These are phyloP conservation scores for Brienomyrus brachyistius DNA, from an alignment of 2,113 vertebrate species.

Conservation along the genomic window DNA sequence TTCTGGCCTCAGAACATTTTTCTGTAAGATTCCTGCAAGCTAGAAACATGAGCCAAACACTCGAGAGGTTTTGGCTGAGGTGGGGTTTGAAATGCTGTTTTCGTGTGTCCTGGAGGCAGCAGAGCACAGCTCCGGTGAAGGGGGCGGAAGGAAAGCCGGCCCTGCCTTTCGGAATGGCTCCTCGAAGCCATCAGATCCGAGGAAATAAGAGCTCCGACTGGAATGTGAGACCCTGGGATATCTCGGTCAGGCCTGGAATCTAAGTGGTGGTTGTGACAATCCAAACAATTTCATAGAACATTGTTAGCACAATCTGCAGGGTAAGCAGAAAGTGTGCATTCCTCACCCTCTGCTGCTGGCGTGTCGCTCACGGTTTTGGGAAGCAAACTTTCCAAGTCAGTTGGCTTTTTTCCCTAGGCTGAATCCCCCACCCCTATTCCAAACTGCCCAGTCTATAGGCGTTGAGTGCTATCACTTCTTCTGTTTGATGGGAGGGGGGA, in stretches of 20 bases:
- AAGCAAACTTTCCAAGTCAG: background rate
- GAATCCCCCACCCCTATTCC: background rate
- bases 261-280: constrained; percentile 21
- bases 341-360: background rate
- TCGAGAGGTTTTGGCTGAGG: background rate
- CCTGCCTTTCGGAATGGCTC: background rate
- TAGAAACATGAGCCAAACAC: background rate
- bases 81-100: background rate
- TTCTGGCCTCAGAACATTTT: background rate
- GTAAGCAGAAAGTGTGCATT: constrained; percentile 16
- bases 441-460: background rate
- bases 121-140: background rate
- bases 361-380: background rate
- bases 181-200: background rate
- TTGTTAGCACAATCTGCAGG: constrained; percentile 7
- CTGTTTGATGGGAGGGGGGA: too few species aligned
- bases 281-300: constrained; percentile 22
- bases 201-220: background rate
- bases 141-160: background rate
- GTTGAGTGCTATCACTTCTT: background rate
- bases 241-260: constrained; percentile 27
- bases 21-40: background rate
- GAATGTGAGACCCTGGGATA: background rate
- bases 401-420: background rate
- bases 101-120: background rate